These are phyloP conservation scores for Volucella zonaria DNA, from an alignment of 2,888 invertebrate genomes.

Conservation along the genomic window DNA sequence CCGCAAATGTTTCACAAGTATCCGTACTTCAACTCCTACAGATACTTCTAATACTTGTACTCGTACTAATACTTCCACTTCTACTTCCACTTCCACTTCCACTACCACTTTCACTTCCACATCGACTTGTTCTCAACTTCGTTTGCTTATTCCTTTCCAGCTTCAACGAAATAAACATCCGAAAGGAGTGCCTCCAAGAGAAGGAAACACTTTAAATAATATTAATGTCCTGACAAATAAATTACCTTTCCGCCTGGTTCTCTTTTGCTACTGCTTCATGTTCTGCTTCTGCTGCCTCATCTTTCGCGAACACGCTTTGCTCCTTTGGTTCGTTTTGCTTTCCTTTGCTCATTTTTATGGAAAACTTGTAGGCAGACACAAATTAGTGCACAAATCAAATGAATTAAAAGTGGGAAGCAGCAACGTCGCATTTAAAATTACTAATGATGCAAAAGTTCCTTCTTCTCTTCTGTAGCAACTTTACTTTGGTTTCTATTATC, in stretches of 20 bases:
- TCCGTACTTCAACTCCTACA: neutral
- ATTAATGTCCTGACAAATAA: constrained; percentile 73
- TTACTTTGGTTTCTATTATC: constrained; percentile 55
- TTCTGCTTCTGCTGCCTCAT: neutral
- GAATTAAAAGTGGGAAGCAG: constrained; percentile 57
- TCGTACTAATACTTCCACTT: neutral
- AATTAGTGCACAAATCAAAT: constrained; percentile 73
- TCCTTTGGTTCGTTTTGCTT: neutral
- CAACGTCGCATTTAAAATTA: constrained; percentile 69
- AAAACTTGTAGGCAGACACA: constrained; percentile 67
- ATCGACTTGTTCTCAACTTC: too few relatives aligned
- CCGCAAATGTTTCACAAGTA: constrained; percentile 64
- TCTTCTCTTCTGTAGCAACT: constrained; percentile 53
- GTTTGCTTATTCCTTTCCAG: too few relatives aligned
- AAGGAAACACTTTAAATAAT: constrained; percentile 72
- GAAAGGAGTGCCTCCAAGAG: constrained; percentile 67
- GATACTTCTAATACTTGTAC: constrained; percentile 14
- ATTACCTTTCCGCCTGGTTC: constrained; percentile 62
- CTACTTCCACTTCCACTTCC: too few relatives aligned
- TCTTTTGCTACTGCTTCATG: constrained; percentile 4
- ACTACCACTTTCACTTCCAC: too few relatives aligned
- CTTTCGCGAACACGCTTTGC: too few relatives aligned
- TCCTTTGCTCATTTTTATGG: constrained; percentile 57
- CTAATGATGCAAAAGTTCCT: constrained; percentile 69
- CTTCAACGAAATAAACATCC: constrained; percentile 66